These are phyloP conservation scores for Bothrops jararaca DNA, from an alignment of 2,113 vertebrate species.

Conservation along the genomic window DNA sequence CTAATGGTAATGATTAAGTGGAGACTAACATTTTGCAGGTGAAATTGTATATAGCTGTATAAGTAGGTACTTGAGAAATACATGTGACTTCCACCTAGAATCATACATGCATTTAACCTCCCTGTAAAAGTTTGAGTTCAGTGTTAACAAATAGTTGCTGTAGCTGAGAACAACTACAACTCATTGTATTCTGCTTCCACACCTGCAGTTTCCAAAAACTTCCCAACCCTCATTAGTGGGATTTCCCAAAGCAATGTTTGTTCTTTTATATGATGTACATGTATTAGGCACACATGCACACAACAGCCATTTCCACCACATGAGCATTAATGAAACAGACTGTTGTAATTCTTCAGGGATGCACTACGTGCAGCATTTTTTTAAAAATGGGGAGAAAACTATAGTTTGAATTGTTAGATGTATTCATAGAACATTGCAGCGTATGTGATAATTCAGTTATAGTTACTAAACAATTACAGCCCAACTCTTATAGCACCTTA, in stretches of 20 bases:
- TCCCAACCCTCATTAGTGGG: neutral
- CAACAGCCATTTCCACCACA: too few species aligned
- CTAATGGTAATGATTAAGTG: neutral
- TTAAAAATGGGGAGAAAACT: too few species aligned
- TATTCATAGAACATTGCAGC: neutral
- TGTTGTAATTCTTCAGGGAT: neutral
- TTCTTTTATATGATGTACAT: neutral
- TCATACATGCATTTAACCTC: neutral
- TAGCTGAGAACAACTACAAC: neutral
- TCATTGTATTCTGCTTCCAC: neutral
- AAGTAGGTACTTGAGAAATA: neutral
- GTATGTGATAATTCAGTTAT: neutral
- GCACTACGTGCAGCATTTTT: neutral
- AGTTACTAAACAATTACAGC: neutral
- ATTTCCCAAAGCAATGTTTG: neutral
- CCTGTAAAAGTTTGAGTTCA: neutral
- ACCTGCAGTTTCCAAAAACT: neutral
- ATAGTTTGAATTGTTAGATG: neutral
- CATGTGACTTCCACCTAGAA: neutral
- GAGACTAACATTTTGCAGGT: neutral
- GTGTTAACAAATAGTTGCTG: neutral
- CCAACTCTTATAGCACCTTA: neutral
- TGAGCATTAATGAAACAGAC: neutral
- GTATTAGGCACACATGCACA: neutral
- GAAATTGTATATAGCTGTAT: neutral